Conservation (phyloP, 92 coral and sea anemone genomes). For the Porites evermanni region DNA sequence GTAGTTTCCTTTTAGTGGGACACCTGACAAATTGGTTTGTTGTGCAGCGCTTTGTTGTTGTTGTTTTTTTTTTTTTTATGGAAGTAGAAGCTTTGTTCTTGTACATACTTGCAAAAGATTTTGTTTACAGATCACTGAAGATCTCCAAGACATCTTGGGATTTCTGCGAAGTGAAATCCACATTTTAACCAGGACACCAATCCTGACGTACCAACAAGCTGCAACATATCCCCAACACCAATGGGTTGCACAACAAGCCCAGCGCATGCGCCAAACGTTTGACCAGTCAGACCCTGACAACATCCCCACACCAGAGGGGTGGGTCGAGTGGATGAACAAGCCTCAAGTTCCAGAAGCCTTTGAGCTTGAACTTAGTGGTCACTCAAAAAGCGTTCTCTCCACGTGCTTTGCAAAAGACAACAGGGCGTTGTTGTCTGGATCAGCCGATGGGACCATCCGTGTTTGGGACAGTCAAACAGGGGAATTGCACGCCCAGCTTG, state of each 20-base stretch:
- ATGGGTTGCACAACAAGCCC: slow-evolving; percentile 63
- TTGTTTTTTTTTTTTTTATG: too few species aligned
- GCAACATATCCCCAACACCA: slow-evolving; percentile 51
- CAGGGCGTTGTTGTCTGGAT: slow-evolving; percentile 64
- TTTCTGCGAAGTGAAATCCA: slow-evolving; percentile 72
- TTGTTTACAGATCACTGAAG: slow-evolving; percentile 20
- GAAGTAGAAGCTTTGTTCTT: too few species aligned
- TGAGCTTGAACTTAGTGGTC: slow-evolving; percentile 67
- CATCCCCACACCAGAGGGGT: slow-evolving; percentile 57
- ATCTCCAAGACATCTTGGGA: slow-evolving; percentile 56
- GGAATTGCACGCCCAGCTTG: slow-evolving; percentile 64
- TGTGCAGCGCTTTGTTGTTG: too few species aligned
- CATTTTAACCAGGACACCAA: slow-evolving; percentile 53
- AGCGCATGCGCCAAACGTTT: slow-evolving; percentile 38
- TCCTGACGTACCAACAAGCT: slow-evolving; percentile 71
- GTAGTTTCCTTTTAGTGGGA: too few species aligned
- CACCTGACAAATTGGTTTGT: too few species aligned
- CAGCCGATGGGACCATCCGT: slow-evolving; percentile 69
- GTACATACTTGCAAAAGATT: too few species aligned
- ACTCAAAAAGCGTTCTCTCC: slow-evolving; percentile 60
- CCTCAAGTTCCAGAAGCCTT: slow-evolving; percentile 67
- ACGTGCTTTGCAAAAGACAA: slow-evolving; percentile 66
- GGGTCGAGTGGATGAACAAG: slow-evolving; percentile 78
- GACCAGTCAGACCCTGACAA: slow-evolving; percentile 33
- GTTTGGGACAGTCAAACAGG: slow-evolving; percentile 76